phyloP scores from a whole-genome alignment of 2,888 invertebrate genomes.

The Liodrosophila aerea region DNA sequence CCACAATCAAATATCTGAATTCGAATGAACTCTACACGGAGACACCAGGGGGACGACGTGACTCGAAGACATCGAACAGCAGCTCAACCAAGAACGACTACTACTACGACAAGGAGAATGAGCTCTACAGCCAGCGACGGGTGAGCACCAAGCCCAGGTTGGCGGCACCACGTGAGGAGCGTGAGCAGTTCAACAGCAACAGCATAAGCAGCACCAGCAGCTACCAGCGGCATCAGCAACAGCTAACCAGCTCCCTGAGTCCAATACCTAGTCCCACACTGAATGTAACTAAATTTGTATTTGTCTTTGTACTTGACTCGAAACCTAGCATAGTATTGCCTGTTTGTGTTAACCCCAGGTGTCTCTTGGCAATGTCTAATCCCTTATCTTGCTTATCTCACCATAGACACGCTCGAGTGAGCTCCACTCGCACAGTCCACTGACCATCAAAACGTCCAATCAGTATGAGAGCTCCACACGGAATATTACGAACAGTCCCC shows the following conservation, averaged over 20 bases:
- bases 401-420: conserved; percentile 81
- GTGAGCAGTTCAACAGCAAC: conserved; percentile 60
- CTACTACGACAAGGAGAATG: conserved; percentile 82
- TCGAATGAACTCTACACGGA: conserved; percentile 80
- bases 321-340: neutral
- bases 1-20: conserved; percentile 78
- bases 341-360: conserved; percentile 10
- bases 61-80: conserved; percentile 73
- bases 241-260: conserved; percentile 73
- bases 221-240: conserved; percentile 51
- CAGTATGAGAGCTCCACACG: conserved; percentile 79
- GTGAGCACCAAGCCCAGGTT: conserved; percentile 76
- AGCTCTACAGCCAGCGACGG: conserved; percentile 77
- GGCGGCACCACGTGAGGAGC: conserved; percentile 80
- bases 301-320: conserved; percentile 8
- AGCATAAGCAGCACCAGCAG: conserved; percentile 49
- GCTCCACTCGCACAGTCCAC: conserved; percentile 80
- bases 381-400: neutral
- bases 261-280: conserved; percentile 82
- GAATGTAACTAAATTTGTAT: conserved; percentile 80
- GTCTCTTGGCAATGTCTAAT: conserved; percentile 5
- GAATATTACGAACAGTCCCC: conserved; percentile 79
- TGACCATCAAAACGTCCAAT: conserved; percentile 82
- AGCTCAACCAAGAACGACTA: conserved; percentile 80
- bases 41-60: conserved; percentile 71